Evolutionary conservation across 1,140 invertebrate species (phyloP), one percentile per base, ranked within the genome.

Genomic region (Cydia fagiglandana): DNA sequence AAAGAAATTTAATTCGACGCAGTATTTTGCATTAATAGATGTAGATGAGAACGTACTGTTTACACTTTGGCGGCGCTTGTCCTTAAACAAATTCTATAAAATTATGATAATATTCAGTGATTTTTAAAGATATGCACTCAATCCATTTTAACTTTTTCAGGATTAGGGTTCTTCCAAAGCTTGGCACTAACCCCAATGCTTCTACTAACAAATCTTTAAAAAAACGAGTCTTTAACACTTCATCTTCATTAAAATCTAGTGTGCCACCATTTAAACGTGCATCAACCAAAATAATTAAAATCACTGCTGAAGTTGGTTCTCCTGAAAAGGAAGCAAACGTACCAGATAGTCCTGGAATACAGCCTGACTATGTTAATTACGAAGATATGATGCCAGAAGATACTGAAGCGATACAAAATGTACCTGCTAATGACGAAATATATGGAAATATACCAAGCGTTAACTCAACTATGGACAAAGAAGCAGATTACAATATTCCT

Each of bases 161-260:
- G 66, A 12, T 70, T 70, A 70, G 15, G 66, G 66, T 70, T 70
- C n/a, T 70, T n/a, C 38, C 66, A 38, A 41, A 34, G 80, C 80
- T 78, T 81, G 80, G 75, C 78, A 73, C 77, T 82, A 83, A 83
- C 73, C 64, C 66, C 76, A 66, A 83, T 79, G 83, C 83, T 78
- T 45, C 2, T 70, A 70, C 66, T 70, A 70, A 70, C 66, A 61
- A 24, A 61, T 61, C 56, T 61, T 9, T 61, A 2, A 61, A 61
- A 61, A 61, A 61, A 61, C 56, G 56, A 61, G 56, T 83, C 64
- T n/a, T 78, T 80, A 73, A 73, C 64, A 34, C 70, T 53, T 73
- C 53, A 76, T 13, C 61, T 12, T 61, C 56, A 61, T 61, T 9
- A 61, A 61, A 24, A 24, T 5, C 6, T 61, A 61, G 56, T 24